Evolutionary conservation across 2,888 invertebrate species (phyloP).

Genomic region (Tipula helvola): DNA sequence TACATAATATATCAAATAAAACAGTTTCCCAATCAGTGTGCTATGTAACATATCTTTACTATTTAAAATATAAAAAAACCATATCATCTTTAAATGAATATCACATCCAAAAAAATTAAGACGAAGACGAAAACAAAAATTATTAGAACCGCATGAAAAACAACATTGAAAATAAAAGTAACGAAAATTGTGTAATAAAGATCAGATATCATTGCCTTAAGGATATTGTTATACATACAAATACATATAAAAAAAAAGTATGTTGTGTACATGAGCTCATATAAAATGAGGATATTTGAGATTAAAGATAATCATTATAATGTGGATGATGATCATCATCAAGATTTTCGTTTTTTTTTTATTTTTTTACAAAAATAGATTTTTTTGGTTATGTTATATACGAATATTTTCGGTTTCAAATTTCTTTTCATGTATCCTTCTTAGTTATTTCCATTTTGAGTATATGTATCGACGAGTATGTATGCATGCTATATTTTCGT

Average conservation of each 20-base stretch:
- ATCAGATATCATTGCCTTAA: slow-evolving; percentile 10
- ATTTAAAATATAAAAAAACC: too few relatives aligned
- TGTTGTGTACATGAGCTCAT: not conserved
- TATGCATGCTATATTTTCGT: not conserved
- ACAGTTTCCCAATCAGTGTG: not conserved
- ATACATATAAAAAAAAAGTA: not conserved
- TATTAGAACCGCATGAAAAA: not conserved
- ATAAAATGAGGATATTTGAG: slow-evolving; percentile 6
- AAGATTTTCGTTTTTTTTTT: not conserved
- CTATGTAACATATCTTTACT: not conserved
- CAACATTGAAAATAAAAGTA: not conserved
- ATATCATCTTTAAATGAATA: not conserved
- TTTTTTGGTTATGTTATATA: not conserved
- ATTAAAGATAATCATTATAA: slow-evolving; percentile 8
- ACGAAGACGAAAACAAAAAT: not conserved
- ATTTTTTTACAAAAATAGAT: not conserved
- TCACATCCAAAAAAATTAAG: not conserved
- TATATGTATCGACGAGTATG: not conserved
- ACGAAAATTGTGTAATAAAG: slow-evolving; percentile 7
- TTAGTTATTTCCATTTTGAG: not conserved
- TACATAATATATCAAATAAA: not conserved
- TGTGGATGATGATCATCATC: not conserved
- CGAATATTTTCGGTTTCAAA: not conserved
- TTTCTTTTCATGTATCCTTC: not conserved
- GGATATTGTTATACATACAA: not conserved